Evolutionary conservation across 2,797 vertebrate species (phyloP).

Genomic region (Mormyrops attenuatus): DNA sequence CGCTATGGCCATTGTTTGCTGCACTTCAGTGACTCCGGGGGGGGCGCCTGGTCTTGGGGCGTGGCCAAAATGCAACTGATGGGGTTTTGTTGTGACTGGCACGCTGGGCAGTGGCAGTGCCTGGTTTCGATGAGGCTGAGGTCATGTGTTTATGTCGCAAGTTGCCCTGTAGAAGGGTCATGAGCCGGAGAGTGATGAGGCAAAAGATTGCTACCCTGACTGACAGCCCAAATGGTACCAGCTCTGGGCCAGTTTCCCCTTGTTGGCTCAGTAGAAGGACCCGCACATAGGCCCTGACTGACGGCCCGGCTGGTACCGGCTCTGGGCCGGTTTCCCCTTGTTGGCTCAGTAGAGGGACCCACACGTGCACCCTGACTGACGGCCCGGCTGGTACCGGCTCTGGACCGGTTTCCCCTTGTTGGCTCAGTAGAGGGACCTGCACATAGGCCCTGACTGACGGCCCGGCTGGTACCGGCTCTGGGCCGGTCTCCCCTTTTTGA

Average conservation of each 20-base stretch:
- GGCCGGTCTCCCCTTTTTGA: too few species aligned
- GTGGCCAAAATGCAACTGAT: background rate
- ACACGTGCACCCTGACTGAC: too few species aligned
- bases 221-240: background rate
- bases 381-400: too few species aligned
- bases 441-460: too few species aligned
- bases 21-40: background rate
- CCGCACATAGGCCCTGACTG: too few species aligned
- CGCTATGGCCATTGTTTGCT: background rate
- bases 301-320: background rate
- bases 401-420: too few species aligned
- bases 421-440: too few species aligned
- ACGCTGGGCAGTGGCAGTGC: background rate
- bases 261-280: background rate
- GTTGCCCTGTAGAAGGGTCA: background rate
- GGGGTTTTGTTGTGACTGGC: background rate
- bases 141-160: background rate
- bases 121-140: background rate
- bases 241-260: background rate
- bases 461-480: too few species aligned
- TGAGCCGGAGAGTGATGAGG: background rate
- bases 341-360: too few species aligned
- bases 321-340: too few species aligned
- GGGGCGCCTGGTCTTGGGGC: background rate
- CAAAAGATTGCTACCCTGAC: background rate